These are phyloP conservation scores for Anguilla rostrata DNA, from an alignment of 2,113 vertebrate species.

Conservation along the genomic window DNA sequence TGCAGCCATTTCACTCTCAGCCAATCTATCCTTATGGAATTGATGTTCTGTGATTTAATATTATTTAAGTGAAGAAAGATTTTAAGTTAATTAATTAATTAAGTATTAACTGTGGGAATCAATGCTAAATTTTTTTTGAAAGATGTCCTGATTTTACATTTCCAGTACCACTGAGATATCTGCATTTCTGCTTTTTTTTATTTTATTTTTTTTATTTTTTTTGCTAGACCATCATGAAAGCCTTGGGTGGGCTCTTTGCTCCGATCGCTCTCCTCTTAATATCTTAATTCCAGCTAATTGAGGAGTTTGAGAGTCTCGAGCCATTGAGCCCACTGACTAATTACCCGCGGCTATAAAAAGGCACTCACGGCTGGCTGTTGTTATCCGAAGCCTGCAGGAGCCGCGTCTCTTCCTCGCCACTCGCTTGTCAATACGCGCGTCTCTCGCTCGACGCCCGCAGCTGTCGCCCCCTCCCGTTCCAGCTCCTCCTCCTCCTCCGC, in stretches of 20 bases:
- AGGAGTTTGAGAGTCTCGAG: slow-evolving; percentile 37
- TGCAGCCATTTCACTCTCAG: no score
- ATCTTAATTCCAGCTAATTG: slow-evolving; percentile 42
- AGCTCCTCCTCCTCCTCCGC: background rate
- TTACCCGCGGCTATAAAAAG: slow-evolving; percentile 27
- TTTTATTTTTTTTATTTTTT: background rate
- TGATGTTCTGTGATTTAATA: no score
- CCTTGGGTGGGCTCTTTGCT: slow-evolving; percentile 36
- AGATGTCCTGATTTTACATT: background rate
- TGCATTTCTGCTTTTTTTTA: background rate
- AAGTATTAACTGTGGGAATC: background rate
- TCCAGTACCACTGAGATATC: background rate
- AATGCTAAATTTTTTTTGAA: background rate
- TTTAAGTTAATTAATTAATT: background rate
- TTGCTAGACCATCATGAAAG: slow-evolving; percentile 35
- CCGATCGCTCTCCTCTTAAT: slow-evolving; percentile 27
- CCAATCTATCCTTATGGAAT: no score
- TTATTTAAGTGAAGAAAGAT: no score
- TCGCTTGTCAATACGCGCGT: slow-evolving; percentile 1
- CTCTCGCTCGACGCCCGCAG: background rate
- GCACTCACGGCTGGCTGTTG: slow-evolving; percentile 7
- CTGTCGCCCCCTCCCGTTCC: background rate
- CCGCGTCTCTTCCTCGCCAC: background rate
- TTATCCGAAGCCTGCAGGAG: slow-evolving; percentile 12
- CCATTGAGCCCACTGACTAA: slow-evolving; percentile 30